Percentiles rank a stretch among this genome's conserved stretches.
These are phyloP conservation scores for Micromesistius poutassou DNA, from an alignment of 2,797 vertebrate genomes.

Conservation along the genomic window DNA sequence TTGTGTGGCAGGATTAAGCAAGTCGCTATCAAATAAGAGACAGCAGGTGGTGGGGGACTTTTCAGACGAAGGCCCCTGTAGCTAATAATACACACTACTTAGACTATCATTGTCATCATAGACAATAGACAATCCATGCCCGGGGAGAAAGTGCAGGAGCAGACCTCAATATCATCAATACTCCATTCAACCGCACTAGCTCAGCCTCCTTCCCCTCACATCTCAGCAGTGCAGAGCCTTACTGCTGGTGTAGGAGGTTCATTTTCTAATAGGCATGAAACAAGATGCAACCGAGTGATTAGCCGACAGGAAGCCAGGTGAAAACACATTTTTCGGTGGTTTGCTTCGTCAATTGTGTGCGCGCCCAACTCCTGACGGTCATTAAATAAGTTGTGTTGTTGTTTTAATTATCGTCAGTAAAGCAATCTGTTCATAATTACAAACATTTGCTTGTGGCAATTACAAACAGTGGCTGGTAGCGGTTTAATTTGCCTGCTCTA, in stretches of 20 bases:
- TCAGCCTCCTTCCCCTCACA: conserved; percentile 59
- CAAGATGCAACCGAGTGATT: conserved; percentile 44
- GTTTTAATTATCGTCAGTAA: conserved; percentile 85
- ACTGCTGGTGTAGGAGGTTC: conserved; percentile 20
- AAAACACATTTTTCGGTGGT: conserved; percentile 59
- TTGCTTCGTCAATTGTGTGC: conserved; percentile 70
- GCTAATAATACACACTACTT: conserved; percentile 69
- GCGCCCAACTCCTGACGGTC: conserved; percentile 75
- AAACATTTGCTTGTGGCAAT: conserved; percentile 87
- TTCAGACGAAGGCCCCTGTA: conserved; percentile 55
- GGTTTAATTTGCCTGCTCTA: conserved; percentile 82
- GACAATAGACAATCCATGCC: conserved; percentile 61
- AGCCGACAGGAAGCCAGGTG: conserved; percentile 23
- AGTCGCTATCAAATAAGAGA: conserved; percentile 63
- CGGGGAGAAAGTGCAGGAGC: conserved; percentile 22
- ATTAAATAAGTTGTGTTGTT: conserved; percentile 84
- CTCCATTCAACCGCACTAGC: conserved; percentile 34
- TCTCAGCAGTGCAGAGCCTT: conserved; percentile 30
- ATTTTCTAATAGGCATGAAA: conserved; percentile 22
- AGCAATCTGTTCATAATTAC: conserved; percentile 87
- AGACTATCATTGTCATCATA: conserved; percentile 51
- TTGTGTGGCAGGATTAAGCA: conserved; percentile 64
- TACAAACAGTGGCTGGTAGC: conserved; percentile 83
- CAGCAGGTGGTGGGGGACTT: conserved; percentile 64
- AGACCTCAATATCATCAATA: conserved; percentile 43